Conservation (phyloP, 2,113 vertebrate species). For the zebrafish (Danio rerio) region GRCz12tu NC_133190.1:19000501-19001000, state of each 20-base stretch:
- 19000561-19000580: too few species aligned
- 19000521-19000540: too few species aligned
- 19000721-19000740: background rate
- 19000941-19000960: background rate
- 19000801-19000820: background rate
- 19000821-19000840: constrained; percentile 10
- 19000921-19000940: constrained; percentile 14
- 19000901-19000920: constrained; percentile 11
- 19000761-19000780: background rate
- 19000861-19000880: constrained; percentile 1
- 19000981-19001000: background rate
- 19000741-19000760: background rate
- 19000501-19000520: too few species aligned
- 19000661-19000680: too few species aligned
- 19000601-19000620: too few species aligned
- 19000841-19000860: constrained; percentile 7
- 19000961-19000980: constrained; percentile 35
- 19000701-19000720: too few species aligned
- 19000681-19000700: too few species aligned
- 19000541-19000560: too few species aligned
- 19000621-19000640: too few species aligned
- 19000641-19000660: too few species aligned
- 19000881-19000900: constrained; percentile 21
- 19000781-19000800: background rate
- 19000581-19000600: too few species aligned